These are phyloP conservation scores for Ceratina japonica DNA, from an alignment of 1,140 invertebrate genomes.

Conservation along the genomic window DNA sequence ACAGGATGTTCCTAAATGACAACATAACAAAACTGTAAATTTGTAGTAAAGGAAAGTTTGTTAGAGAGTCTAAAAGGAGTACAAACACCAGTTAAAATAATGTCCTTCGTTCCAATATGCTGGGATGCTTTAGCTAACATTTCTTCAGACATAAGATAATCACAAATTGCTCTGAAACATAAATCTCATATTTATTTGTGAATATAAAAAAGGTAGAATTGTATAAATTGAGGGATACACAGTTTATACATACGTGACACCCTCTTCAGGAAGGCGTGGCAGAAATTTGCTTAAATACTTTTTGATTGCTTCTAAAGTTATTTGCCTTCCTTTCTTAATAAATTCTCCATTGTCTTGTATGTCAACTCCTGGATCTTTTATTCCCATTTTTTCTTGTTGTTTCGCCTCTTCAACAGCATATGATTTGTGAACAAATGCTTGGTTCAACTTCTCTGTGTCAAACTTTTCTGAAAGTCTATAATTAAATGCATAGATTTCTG, in stretches of 20 bases:
- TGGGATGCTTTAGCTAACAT: constrained; percentile 85
- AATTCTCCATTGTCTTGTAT: constrained; percentile 86
- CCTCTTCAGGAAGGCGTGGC: constrained; percentile 87
- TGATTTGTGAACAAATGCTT: constrained; percentile 89
- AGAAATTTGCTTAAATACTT: constrained; percentile 82
- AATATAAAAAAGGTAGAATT: constrained; percentile 2
- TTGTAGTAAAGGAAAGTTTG: constrained; percentile 12
- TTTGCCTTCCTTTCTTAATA: constrained; percentile 82
- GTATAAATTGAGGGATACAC: not conserved
- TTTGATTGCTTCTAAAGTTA: constrained; percentile 82
- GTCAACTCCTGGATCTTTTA: constrained; percentile 81
- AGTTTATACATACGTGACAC: constrained; percentile 79
- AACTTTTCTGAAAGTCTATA: constrained; percentile 92
- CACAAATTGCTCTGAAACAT: constrained; percentile 79
- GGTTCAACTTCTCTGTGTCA: constrained; percentile 83
- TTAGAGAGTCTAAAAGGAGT: constrained; percentile 35
- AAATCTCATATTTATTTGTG: constrained; percentile 21
- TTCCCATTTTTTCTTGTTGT: constrained; percentile 84
- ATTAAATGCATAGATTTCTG: constrained; percentile 93
- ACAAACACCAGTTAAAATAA: constrained; percentile 88
- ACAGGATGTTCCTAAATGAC: constrained; percentile 89
- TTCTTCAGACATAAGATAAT: constrained; percentile 84
- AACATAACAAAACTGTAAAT: constrained; percentile 52
- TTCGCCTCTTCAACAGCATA: constrained; percentile 87
- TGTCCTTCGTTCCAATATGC: constrained; percentile 89